A percentile compares a stretch with the other conserved stretches of the same genome.
Evolutionary conservation across 2,888 invertebrate genomes (phyloP).

Genomic region (Drosophila fulvimacula): DNA sequence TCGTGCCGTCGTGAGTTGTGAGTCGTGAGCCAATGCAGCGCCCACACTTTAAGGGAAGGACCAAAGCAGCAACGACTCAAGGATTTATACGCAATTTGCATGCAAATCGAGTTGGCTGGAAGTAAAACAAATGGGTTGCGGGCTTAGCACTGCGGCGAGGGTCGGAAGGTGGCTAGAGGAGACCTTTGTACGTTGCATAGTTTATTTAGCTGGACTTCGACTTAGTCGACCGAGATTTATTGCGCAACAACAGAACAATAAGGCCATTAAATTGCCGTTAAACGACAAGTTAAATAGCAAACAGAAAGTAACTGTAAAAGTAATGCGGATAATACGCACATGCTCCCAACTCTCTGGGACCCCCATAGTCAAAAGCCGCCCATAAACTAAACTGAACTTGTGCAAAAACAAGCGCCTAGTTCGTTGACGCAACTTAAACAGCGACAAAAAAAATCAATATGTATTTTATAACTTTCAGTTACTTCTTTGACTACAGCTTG

Average conservation of each 20-base stretch:
- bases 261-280: constrained; percentile 26
- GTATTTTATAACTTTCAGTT: constrained; percentile 10
- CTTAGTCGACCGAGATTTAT: constrained; percentile 48
- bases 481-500: constrained; percentile 2
- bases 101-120: constrained; percentile 57
- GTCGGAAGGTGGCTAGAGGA: background rate
- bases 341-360: background rate
- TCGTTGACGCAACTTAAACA: background rate
- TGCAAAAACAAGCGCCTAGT: background rate
- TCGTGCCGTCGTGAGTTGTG: background rate
- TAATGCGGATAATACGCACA: constrained; percentile 2
- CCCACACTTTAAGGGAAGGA: background rate
- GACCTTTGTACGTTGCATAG: background rate
- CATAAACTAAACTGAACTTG: background rate
- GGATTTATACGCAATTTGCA: constrained; percentile 70
- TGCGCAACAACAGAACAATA: constrained; percentile 19
- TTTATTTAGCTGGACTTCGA: constrained; percentile 18
- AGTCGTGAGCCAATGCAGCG: constrained; percentile 7
- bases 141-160: too few species aligned
- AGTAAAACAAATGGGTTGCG: constrained; percentile 4
- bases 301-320: constrained; percentile 9
- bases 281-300: constrained; percentile 16
- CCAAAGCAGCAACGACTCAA: constrained; percentile 45
- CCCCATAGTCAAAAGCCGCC: background rate
- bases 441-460: constrained; percentile 27